A percentile compares a stretch with the other conserved stretches of the same genome.
phyloP scores from a whole-genome alignment of 2,797 vertebrate genomes.

The Danio albolineatus region DNA sequence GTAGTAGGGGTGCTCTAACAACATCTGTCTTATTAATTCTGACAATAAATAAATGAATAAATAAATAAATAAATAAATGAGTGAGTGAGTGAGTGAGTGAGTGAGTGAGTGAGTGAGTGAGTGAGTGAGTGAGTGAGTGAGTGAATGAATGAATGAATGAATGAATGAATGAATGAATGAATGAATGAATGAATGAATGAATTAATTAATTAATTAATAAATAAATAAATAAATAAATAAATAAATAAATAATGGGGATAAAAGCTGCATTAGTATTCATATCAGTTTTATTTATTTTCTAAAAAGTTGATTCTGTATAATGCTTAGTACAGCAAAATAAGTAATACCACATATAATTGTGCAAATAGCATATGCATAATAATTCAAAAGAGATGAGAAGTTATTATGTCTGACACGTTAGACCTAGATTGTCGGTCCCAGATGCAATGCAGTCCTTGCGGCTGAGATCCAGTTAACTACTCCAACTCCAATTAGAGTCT shows the following conservation, averaged over 20 bases:
- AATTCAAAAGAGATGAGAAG: background rate
- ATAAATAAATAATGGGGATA: background rate
- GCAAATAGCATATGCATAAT: background rate
- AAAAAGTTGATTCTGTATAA: background rate
- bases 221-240: background rate
- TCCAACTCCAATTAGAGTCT: constrained; percentile 55
- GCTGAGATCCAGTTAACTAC: background rate
- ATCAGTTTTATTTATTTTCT: constrained; percentile 9
- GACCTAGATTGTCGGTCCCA: constrained; percentile 11
- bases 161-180: too few relatives aligned
- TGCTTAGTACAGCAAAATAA: constrained; percentile 16
- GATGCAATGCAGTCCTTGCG: constrained; percentile 17
- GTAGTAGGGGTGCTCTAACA: too few relatives aligned
- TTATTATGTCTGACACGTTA: constrained; percentile 14
- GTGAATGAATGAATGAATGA: too few relatives aligned
- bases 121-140: too few relatives aligned
- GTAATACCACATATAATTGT: background rate
- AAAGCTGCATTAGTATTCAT: background rate
- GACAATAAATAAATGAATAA: too few relatives aligned
- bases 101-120: too few relatives aligned
- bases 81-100: too few relatives aligned
- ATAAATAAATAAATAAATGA: too few relatives aligned
- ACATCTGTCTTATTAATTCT: too few relatives aligned
- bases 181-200: too few relatives aligned
- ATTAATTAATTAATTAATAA: too few relatives aligned